Percentiles rank a stretch among this genome's conserved stretches.
Conservation (phyloP, 2,888 invertebrate species). For the Pyrrhia umbra region DNA sequence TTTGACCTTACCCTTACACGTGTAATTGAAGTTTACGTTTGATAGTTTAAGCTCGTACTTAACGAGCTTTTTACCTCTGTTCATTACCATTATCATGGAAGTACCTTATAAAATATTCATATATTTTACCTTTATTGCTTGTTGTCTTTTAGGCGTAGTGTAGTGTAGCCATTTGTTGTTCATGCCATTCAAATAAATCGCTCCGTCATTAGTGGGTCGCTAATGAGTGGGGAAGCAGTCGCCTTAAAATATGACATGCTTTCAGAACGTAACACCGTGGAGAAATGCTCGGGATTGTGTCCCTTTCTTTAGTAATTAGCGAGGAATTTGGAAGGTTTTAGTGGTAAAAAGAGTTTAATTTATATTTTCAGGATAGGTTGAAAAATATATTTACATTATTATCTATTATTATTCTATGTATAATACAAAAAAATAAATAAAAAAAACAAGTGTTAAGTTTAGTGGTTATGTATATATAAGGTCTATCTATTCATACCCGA, state of each 20-base stretch:
- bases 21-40: conserved; percentile 5
- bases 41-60: conserved; percentile 18
- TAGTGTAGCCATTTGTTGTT: conserved; percentile 32
- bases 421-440: no score
- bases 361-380: no score
- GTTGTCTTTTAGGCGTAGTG: conserved; percentile 13
- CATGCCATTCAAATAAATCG: conserved; percentile 52
- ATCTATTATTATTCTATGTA: no score
- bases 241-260: conserved; percentile 57
- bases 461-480: no score
- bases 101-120: conserved; percentile 22
- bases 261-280: conserved; percentile 38
- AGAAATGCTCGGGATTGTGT: conserved; percentile 22
- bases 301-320: conserved; percentile 40
- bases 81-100: conserved; percentile 1
- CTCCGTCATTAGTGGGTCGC: conserved; percentile 44
- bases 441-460: no score
- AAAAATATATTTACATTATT: no score
- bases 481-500: no score
- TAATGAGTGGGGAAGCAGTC: conserved; percentile 51
- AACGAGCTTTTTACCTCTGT: conserved; percentile 8
- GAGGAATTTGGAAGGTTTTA: conserved; percentile 10
- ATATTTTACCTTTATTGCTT: conserved; percentile 21
- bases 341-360: no score
- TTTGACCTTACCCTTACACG: conserved; percentile 17